Evolutionary conservation across 2,888 invertebrate genomes (phyloP), one percentile per base, ranked within the genome.

Genomic region (Schrankia costaestrigalis): DNA sequence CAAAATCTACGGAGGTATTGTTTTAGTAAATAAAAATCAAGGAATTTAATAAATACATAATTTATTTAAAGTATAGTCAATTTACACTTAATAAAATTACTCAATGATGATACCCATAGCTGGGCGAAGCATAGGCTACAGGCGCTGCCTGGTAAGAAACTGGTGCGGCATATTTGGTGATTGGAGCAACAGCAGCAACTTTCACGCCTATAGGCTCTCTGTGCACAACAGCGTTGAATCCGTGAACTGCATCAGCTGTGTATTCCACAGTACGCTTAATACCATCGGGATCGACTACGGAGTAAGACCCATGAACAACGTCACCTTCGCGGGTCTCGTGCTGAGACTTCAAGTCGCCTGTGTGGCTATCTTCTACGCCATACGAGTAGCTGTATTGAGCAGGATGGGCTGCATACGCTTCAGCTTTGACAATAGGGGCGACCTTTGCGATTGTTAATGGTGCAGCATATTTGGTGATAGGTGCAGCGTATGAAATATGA

Each of bases 211-310:
- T 60, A 25, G 88, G 78, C 46, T 85, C 84, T 45, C 59, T 78
- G 65, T 72, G 81, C 7, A 89, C 89, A 15, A 89, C 83, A 17
- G 89, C 89, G 64, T 89, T 89, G 71, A 89, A 89, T 35, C 89
- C 88, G 47, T 85, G 80, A 59, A 83, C 70, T 15, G 78, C 71
- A 52, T 89, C 89, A 37, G 89, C 88, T 39, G 83, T 83, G 71
- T 89, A 89, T 17, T 89, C 89, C 0, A 89, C 89, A 31, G 78
- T 86, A 43, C 89, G 81, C 64, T 78, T 79, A 58, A 71, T 78
- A 44, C 89, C 89, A 45, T 89, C 89, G 19, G 89, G 71, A 43
- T 89, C 89, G 6, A 76, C 72, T 9, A 89, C 60, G 30, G 88
- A 87, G 75, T 89, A 89, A 28, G 82, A 78, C 13, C 89, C 89